These are phyloP conservation scores for Chelonus insularis DNA, from an alignment of 1,140 invertebrate genomes.

Conservation along the genomic window DNA sequence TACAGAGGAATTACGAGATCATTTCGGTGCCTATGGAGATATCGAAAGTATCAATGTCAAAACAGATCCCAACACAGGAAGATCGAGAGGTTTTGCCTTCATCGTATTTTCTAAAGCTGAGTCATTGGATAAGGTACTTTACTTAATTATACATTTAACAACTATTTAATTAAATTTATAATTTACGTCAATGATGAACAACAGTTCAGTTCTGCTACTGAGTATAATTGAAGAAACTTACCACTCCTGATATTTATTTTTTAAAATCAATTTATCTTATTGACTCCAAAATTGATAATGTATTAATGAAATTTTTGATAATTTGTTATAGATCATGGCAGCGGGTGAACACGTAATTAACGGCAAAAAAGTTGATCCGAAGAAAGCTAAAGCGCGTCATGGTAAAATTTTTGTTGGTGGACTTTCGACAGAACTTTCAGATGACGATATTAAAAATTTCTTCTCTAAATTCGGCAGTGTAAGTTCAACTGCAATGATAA, in stretches of 20 bases:
- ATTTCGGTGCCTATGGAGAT: conserved; percentile 87
- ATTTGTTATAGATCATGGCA: conserved; percentile 73
- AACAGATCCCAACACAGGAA: conserved; percentile 86
- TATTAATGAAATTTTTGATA: too few species aligned
- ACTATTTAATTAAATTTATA: too few species aligned
- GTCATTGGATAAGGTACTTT: conserved; percentile 83
- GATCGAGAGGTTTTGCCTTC: conserved; percentile 91
- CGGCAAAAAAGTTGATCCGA: conserved; percentile 92
- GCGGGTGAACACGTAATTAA: conserved; percentile 88
- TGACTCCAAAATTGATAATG: too few species aligned
- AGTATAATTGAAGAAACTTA: conserved; percentile 48
- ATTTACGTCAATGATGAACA: conserved; percentile 48
- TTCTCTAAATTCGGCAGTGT: conserved; percentile 89
- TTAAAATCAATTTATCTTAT: too few species aligned
- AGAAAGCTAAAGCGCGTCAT: conserved; percentile 90
- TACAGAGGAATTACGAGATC: conserved; percentile 89
- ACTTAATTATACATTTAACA: too few species aligned
- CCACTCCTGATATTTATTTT: conserved; percentile 25
- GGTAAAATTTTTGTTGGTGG: conserved; percentile 96
- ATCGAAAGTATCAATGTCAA: conserved; percentile 94
- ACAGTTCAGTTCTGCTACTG: conserved; percentile 58
- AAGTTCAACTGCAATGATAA: too few species aligned
- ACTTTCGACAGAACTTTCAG: conserved; percentile 82
- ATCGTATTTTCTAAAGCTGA: conserved; percentile 90
- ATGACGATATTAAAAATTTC: conserved; percentile 91